Evolutionary conservation across 92 coral and sea anemone genomes (phyloP), one percentile per base, ranked within the genome.

Genomic region (Epizoanthus stellaris): DNA sequence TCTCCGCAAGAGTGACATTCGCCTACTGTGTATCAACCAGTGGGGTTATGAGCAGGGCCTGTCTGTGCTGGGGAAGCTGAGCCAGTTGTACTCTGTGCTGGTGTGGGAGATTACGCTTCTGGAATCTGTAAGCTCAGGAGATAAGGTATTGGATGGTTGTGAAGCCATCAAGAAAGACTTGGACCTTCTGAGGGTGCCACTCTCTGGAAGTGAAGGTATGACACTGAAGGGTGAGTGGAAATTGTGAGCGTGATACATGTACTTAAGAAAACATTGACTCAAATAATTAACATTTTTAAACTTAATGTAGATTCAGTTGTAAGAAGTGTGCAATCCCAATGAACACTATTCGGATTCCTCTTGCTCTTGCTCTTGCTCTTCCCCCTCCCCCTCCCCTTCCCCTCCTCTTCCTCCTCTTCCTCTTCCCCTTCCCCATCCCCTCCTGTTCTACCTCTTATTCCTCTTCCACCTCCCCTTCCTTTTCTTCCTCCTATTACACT

Each of bases 61-160:
- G 53, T 45, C 85, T 6, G 90, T 93, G 4, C 80, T 96, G 17
- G 85, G 88, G 77, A 96, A 91, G 82, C 91, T 96, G 25, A 86
- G 97, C 69, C 92, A 94, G 56, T 85, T 96, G 13, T 94, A 96
- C 85, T 89, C 91, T 71, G 92, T 94, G n/a, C 89, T 96, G 30
- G 90, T 94, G 17, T 96, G 99, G 99, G 99, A 96, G 90, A 96
- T 92, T 11, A 94, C 96, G 15, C 95, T 96, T 61, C 87, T 96
- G 62, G 93, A 94, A 59, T 75, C 95, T 3, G 76, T 93, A 0
- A 92, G 92, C 83, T 81, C 81, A 13, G 77, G 91, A 39, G 96
- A 93, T 4, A 84, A 89, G 15, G 70, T 80, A 3, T 54, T 85
- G 0, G 79, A 68, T 42, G 92, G 83, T 54, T 80, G 89, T 14